Conservation (phyloP, 1,140 invertebrate genomes). For the Drosophila biarmipes region DNA sequence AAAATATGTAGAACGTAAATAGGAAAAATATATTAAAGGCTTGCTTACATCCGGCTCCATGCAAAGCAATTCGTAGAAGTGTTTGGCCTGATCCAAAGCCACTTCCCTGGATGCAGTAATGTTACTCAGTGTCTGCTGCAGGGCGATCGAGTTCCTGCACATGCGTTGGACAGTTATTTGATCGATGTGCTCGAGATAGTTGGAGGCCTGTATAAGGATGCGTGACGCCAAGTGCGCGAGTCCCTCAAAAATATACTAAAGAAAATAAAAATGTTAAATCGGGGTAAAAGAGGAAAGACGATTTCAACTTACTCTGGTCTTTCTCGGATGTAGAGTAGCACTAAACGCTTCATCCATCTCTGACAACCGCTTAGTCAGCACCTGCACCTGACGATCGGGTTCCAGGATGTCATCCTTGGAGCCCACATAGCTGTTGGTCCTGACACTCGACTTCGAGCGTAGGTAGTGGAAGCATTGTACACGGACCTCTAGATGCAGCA, state of each 20-base stretch:
- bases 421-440: slow-evolving; percentile 71
- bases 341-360: slow-evolving; percentile 92
- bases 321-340: slow-evolving; percentile 89
- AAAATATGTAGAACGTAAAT: neutral
- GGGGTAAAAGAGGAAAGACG: neutral
- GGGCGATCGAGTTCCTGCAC: slow-evolving; percentile 93
- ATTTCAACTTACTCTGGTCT: slow-evolving; percentile 88
- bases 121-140: slow-evolving; percentile 94
- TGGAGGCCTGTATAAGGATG: slow-evolving; percentile 93
- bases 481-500: slow-evolving; percentile 96
- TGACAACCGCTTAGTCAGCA: slow-evolving; percentile 91
- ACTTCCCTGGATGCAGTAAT: slow-evolving; percentile 93
- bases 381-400: slow-evolving; percentile 92
- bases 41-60: slow-evolving; percentile 89
- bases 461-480: slow-evolving; percentile 98
- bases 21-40: too few relatives aligned
- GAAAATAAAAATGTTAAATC: slow-evolving; percentile 37
- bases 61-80: slow-evolving; percentile 95
- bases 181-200: slow-evolving; percentile 92
- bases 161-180: slow-evolving; percentile 92
- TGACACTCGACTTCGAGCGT: slow-evolving; percentile 83
- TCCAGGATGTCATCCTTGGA: slow-evolving; percentile 87
- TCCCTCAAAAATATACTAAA: slow-evolving; percentile 97
- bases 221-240: slow-evolving; percentile 94
- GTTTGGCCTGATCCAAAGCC: slow-evolving; percentile 93